These are phyloP conservation scores for Spheniscus humboldti DNA, from an alignment of 2,797 vertebrate genomes.

Conservation along the genomic window DNA sequence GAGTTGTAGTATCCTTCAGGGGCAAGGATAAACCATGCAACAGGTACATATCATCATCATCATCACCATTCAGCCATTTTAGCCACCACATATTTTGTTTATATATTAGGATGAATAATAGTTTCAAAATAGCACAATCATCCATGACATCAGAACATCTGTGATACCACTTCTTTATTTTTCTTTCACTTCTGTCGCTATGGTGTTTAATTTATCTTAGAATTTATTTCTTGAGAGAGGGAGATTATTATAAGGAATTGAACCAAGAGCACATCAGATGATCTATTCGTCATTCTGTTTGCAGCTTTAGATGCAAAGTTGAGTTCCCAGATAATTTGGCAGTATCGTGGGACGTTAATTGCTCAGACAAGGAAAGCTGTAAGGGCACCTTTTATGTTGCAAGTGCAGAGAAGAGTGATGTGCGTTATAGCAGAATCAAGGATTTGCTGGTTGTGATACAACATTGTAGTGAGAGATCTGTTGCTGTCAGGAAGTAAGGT, in stretches of 20 bases:
- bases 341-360: neutral
- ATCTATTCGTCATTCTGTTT: neutral
- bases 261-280: neutral
- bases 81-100: neutral
- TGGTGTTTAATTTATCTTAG: neutral
- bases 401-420: neutral
- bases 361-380: neutral
- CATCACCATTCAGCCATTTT: neutral
- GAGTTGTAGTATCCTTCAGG: neutral
- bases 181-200: neutral
- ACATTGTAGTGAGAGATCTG: neutral
- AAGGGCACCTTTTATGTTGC: neutral
- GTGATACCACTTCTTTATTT: neutral
- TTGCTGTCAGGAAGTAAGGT: neutral
- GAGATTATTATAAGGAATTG: neutral
- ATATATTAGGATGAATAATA: neutral
- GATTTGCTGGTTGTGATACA: neutral
- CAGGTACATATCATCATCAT: neutral
- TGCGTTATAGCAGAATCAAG: neutral
- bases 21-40: neutral
- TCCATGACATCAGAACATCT: neutral
- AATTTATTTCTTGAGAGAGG: neutral
- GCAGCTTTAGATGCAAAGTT: neutral
- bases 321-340: neutral
- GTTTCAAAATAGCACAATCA: neutral